A percentile compares a stretch with the other conserved stretches of the same genome.
Conservation (phyloP, 2,113 vertebrate genomes). For the Embiotoca jacksoni region DNA sequence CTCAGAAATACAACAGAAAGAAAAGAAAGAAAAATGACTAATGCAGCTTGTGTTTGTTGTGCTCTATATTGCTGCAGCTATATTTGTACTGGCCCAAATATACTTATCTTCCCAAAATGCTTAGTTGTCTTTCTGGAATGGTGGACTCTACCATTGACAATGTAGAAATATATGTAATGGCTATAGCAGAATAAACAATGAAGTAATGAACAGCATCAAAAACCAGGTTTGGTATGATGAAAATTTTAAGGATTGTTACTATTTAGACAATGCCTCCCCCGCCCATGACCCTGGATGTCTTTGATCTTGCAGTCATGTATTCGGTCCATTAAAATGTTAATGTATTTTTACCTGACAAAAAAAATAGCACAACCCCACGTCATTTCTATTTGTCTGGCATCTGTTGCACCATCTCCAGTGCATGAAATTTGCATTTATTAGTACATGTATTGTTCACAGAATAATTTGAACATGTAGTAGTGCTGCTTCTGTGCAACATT, state of each 20-base stretch:
- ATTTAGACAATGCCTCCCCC: background rate
- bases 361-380: background rate
- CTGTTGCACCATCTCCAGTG: slow-evolving; percentile 42
- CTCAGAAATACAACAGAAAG: background rate
- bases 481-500: slow-evolving; percentile 7
- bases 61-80: background rate
- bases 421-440: slow-evolving; percentile 57
- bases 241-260: background rate
- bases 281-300: slow-evolving; percentile 7
- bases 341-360: slow-evolving; percentile 25
- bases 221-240: background rate
- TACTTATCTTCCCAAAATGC: background rate
- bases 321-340: slow-evolving; percentile 12
- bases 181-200: background rate
- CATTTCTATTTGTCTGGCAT: slow-evolving; percentile 56
- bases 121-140: background rate
- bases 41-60: background rate
- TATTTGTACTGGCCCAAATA: background rate
- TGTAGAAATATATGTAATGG: slow-evolving; percentile 1
- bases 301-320: slow-evolving; percentile 31
- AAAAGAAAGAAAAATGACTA: background rate
- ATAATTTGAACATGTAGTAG: slow-evolving; percentile 25
- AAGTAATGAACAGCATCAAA: background rate
- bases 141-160: background rate
- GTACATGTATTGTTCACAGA: slow-evolving; percentile 29